phyloP scores from a whole-genome alignment of 2,888 invertebrate genomes.

The Alloscopus bannaensis region DNA sequence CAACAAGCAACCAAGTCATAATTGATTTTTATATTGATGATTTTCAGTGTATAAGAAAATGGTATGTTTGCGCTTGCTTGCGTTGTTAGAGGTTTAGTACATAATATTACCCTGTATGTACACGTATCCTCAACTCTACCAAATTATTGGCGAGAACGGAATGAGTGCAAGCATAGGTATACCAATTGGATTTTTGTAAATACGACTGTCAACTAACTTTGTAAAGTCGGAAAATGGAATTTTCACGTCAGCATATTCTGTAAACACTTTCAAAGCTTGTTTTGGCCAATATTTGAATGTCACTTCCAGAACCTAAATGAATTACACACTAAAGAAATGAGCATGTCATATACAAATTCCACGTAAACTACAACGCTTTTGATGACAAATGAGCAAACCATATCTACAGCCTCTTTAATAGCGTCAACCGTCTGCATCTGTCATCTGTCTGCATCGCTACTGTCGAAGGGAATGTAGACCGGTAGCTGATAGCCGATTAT shows the following conservation, averaged over 20 bases:
- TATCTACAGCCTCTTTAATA: conserved; percentile 69
- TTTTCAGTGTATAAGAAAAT: too few species aligned
- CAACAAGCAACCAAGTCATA: conserved; percentile 44
- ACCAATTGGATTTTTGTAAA: too few species aligned
- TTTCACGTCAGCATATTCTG: conserved; percentile 69
- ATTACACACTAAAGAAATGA: not conserved
- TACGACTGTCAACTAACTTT: conserved; percentile 60
- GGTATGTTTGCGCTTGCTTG: too few species aligned
- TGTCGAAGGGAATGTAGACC: conserved; percentile 33
- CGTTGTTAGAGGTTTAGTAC: too few species aligned
- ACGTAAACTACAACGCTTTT: not conserved
- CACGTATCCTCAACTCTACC: too few species aligned
- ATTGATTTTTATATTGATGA: too few species aligned
- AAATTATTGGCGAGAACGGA: too few species aligned
- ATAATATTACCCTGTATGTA: too few species aligned
- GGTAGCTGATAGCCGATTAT: conserved; percentile 52
- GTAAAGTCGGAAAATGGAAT: conserved; percentile 72
- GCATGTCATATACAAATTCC: not conserved
- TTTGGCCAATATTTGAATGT: conserved; percentile 32
- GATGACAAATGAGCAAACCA: too few species aligned
- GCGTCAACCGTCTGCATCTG: conserved; percentile 41
- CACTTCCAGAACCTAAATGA: conserved; percentile 8
- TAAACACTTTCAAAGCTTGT: conserved; percentile 20
- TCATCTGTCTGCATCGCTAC: conserved; percentile 55
- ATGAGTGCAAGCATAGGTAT: conserved; percentile 5